phyloP scores from a whole-genome alignment of 2,888 invertebrate species.

The Ypsolopha sequella region DNA sequence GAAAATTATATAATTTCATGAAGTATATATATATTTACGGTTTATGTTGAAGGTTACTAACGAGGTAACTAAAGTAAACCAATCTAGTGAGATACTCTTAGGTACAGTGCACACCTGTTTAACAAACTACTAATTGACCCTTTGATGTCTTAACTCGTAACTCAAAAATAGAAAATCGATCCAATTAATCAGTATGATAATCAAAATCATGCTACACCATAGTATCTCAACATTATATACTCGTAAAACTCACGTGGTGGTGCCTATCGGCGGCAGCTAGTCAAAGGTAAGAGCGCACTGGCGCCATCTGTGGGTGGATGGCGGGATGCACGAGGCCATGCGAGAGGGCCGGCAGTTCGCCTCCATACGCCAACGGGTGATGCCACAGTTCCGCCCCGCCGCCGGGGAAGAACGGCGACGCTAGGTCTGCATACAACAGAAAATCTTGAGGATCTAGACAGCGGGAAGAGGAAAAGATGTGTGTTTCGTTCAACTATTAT shows the following conservation, averaged over 20 bases:
- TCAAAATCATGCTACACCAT: no score
- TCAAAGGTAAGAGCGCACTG: slow-evolving; percentile 97
- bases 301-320: slow-evolving; percentile 95
- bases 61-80: no score
- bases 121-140: no score
- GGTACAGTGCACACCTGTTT: no score
- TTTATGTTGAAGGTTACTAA: no score
- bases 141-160: no score
- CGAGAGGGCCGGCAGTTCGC: slow-evolving; percentile 88
- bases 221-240: not conserved
- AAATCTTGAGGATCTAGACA: slow-evolving; percentile 15
- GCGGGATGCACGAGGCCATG: slow-evolving; percentile 96
- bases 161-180: no score
- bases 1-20: slow-evolving; percentile 1
- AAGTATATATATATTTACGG: no score
- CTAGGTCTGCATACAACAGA: slow-evolving; percentile 81
- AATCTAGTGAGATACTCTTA: no score
- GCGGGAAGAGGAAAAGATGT: slow-evolving; percentile 10
- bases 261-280: slow-evolving; percentile 90
- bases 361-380: slow-evolving; percentile 83
- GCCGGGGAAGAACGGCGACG: slow-evolving; percentile 94
- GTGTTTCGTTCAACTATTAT: no score
- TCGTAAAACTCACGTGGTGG: slow-evolving; percentile 75
- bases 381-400: slow-evolving; percentile 94
- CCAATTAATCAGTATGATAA: no score